Conservation (phyloP, 2,888 invertebrate species). For the Callinectes sapidus region DNA sequence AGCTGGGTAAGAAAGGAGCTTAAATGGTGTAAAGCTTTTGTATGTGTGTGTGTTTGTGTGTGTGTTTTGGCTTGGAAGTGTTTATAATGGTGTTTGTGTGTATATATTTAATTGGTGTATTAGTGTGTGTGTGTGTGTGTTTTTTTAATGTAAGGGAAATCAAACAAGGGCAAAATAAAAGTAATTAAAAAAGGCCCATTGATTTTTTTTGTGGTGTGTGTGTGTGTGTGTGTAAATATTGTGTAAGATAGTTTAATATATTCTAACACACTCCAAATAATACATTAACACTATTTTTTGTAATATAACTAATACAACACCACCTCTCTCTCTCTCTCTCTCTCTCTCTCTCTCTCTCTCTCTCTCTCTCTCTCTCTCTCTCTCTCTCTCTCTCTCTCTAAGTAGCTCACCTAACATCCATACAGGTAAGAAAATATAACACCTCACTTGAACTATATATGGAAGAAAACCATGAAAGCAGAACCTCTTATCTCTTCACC, state of each 20-base stretch:
- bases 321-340: neutral
- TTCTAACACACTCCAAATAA: neutral
- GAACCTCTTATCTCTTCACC: neutral
- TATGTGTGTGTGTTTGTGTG: neutral
- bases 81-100: neutral
- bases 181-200: too few relatives aligned
- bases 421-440: neutral
- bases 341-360: neutral
- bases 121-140: constrained; percentile 34
- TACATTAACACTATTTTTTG: neutral
- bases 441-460: neutral
- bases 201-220: too few relatives aligned
- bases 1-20: constrained; percentile 66
- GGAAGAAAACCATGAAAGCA: neutral
- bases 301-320: constrained; percentile 12
- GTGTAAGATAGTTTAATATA: neutral
- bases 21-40: constrained; percentile 31
- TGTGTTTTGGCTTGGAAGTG: neutral
- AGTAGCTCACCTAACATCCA: constrained; percentile 2
- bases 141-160: too few relatives aligned
- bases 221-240: constrained; percentile 38
- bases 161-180: too few relatives aligned
- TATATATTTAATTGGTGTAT: neutral
- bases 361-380: neutral
- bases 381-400: neutral